Base-by-base conservation (phyloP, 2,797 vertebrate genomes). In the Zalophus californianus region DNA sequence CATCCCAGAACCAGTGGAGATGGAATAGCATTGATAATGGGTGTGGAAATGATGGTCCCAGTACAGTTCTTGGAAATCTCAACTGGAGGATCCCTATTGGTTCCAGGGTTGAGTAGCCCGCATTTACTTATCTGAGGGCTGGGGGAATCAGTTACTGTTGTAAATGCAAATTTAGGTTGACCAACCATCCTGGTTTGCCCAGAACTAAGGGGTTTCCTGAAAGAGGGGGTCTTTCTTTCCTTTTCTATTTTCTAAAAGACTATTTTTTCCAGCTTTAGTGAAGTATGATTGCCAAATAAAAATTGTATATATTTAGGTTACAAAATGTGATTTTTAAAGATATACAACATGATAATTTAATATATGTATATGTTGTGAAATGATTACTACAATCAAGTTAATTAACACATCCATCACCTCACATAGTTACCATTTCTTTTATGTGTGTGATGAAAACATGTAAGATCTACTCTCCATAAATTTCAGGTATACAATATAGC, bases 71-170 rank as follows among this genome's bases (percentile, higher is more conserved):
- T 16, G 79, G 12, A 41, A 73, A 70, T 96, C 16, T 94, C 4
- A 18, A 35, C 52, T 48, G 15, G 48, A 94, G 50, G 15, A 32
- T 56, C 73, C 16, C 21, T 90, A n/a, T 62, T 87, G 73, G 48
- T 29, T 72, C 20, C 27, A 94, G 41, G 9, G 54, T 68, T 92
- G 20, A 77, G 25, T 32, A 92, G 52, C 20, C 11, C n/a, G 56
- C 23, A 79, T 93, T 86, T 96, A 82, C 66, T 97, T 94, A 91
- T 82, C 29, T 27, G 35, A 93, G n/a, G 15, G 12, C 6, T 32
- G 68, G 21, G 50, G 72, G 7, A 90, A 87, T 2, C 29, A 96
- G 60, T 80, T 82, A 86, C 5, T 86, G 7, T 66, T 82, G 27
- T 88, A 97, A 88, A 86, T 62, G 15, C 12, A 85, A 85, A 86